Conservation (phyloP, 1,140 invertebrate genomes). For the Parapsyche elsis region DNA sequence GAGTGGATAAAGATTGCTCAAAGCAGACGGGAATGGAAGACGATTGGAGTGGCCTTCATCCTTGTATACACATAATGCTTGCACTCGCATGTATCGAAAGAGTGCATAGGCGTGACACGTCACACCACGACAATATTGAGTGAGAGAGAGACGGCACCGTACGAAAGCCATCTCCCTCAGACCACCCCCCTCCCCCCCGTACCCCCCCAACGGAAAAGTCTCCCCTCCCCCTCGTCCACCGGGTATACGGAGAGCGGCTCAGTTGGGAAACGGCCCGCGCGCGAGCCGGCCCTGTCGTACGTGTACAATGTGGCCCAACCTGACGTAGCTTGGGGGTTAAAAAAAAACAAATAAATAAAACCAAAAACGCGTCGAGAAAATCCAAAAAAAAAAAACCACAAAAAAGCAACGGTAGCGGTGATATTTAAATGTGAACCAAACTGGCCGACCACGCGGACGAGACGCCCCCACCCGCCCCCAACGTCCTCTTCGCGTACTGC, state of each 20-base stretch:
- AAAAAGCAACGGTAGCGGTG: not conserved
- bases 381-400: too few species aligned
- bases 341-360: too few species aligned
- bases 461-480: slow-evolving; percentile 39
- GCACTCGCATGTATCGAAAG: too few species aligned
- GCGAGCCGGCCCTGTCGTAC: not conserved
- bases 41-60: too few species aligned
- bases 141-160: not conserved
- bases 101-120: not conserved
- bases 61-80: too few species aligned
- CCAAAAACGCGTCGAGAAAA: too few species aligned
- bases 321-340: too few species aligned
- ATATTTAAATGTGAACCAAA: slow-evolving; percentile 35
- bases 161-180: not conserved
- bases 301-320: not conserved
- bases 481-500: slow-evolving; percentile 54
- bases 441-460: slow-evolving; percentile 51
- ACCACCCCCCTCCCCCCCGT: not conserved
- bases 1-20: too few species aligned
- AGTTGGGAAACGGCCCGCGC: not conserved
- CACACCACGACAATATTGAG: not conserved
- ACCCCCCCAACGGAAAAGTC: too few species aligned
- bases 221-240: not conserved
- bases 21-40: too few species aligned
- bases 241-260: not conserved